Conservation (phyloP, 2,797 vertebrate genomes). For the Okamejei kenojei region DNA sequence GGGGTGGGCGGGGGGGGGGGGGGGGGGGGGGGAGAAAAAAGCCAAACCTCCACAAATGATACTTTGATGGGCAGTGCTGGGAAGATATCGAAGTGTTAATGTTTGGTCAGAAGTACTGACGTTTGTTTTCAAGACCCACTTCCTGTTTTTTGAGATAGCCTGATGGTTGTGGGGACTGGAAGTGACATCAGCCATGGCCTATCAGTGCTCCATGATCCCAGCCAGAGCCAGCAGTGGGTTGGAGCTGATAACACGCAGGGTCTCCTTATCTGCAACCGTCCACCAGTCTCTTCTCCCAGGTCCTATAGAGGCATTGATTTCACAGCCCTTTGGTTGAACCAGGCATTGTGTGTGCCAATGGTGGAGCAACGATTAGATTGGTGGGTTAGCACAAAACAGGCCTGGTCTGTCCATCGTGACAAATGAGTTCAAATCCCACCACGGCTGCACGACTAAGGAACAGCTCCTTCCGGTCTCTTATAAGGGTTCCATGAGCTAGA, state of each 20-base stretch:
- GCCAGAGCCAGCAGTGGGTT: not conserved
- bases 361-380: too few relatives aligned
- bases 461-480: too few relatives aligned
- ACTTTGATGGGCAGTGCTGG: not conserved
- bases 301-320: not conserved
- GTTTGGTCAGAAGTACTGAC: not conserved
- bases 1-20: too few relatives aligned
- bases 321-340: not conserved
- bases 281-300: not conserved
- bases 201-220: not conserved
- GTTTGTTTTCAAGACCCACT: not conserved
- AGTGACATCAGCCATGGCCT: not conserved
- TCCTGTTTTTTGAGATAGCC: not conserved
- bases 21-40: not conserved
- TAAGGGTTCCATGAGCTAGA: too few relatives aligned
- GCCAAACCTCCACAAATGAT: not conserved
- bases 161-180: not conserved
- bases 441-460: too few relatives aligned
- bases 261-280: not conserved
- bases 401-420: too few relatives aligned
- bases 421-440: too few relatives aligned
- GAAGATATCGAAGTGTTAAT: not conserved
- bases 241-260: not conserved
- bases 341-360: not conserved
- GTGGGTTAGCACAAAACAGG: too few relatives aligned